Evolutionary conservation across 2,888 invertebrate genomes (phyloP).

Genomic region (Heteropelma amictum): DNA sequence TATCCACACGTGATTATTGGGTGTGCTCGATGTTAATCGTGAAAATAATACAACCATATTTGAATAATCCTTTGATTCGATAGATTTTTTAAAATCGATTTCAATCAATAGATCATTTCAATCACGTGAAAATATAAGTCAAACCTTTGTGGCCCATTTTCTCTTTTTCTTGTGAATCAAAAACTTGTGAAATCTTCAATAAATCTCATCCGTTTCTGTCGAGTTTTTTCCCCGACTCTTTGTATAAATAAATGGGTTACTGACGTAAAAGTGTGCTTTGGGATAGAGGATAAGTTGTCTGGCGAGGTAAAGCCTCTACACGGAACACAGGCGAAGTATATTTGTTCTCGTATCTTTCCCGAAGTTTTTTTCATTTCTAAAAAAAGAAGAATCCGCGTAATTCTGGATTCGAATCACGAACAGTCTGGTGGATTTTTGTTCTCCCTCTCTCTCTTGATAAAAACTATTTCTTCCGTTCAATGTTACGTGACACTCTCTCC

Average conservation of each 20-base stretch:
- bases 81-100: too few species aligned
- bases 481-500: slow-evolving; percentile 46
- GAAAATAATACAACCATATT: not conserved
- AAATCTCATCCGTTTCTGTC: not conserved
- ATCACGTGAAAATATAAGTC: not conserved
- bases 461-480: too few species aligned
- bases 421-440: not conserved
- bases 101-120: too few species aligned
- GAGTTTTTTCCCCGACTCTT: not conserved
- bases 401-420: too few species aligned
- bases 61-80: too few species aligned
- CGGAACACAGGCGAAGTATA: too few species aligned
- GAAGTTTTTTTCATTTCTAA: not conserved
- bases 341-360: not conserved
- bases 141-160: not conserved
- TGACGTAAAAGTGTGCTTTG: slow-evolving; percentile 17
- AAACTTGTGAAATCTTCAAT: not conserved
- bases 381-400: too few species aligned
- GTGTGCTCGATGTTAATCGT: not conserved
- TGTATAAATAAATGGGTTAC: slow-evolving; percentile 24
- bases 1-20: not conserved
- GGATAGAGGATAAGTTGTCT: slow-evolving; percentile 8
- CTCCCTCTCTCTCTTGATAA: too few species aligned
- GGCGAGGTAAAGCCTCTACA: slow-evolving; percentile 15
- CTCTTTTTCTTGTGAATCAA: not conserved